phyloP scores from a whole-genome alignment of 2,797 vertebrate genomes.

The Mareca penelope region DNA sequence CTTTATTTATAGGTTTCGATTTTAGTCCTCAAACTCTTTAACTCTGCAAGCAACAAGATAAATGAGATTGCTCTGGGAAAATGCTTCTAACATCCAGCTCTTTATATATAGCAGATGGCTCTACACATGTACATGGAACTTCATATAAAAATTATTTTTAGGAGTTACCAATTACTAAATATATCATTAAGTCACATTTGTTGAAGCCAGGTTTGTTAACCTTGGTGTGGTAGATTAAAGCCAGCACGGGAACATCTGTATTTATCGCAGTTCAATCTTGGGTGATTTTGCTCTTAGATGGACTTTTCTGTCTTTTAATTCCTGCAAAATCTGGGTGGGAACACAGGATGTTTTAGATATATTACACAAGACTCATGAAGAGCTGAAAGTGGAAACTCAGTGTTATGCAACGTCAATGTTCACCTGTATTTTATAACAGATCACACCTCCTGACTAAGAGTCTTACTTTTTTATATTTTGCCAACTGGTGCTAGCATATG shows the following conservation, averaged over 20 bases:
- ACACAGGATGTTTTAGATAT: fast-evolving
- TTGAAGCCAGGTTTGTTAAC: neutral
- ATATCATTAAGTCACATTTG: neutral
- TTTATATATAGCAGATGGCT: constrained; percentile 26
- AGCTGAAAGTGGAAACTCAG: neutral
- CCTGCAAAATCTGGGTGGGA: neutral
- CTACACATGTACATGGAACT: neutral
- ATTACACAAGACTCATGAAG: neutral
- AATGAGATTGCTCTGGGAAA: constrained; percentile 38
- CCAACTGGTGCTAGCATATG: neutral
- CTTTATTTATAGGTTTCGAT: constrained; percentile 35
- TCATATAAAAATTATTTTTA: neutral
- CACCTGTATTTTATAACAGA: neutral
- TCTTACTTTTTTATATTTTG: neutral
- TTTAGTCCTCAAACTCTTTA: constrained; percentile 39
- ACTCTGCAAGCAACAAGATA: constrained; percentile 44
- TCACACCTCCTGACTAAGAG: neutral
- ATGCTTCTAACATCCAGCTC: constrained; percentile 6
- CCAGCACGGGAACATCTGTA: neutral
- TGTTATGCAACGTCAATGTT: neutral
- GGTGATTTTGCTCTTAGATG: neutral
- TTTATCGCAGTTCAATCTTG: neutral
- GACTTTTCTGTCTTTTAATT: neutral
- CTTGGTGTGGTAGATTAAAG: neutral
- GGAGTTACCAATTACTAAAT: neutral